Percentiles rank a stretch among this genome's conserved stretches.
Evolutionary conservation across 2,797 vertebrate species (phyloP).

Genomic region (Coreius guichenoti): DNA sequence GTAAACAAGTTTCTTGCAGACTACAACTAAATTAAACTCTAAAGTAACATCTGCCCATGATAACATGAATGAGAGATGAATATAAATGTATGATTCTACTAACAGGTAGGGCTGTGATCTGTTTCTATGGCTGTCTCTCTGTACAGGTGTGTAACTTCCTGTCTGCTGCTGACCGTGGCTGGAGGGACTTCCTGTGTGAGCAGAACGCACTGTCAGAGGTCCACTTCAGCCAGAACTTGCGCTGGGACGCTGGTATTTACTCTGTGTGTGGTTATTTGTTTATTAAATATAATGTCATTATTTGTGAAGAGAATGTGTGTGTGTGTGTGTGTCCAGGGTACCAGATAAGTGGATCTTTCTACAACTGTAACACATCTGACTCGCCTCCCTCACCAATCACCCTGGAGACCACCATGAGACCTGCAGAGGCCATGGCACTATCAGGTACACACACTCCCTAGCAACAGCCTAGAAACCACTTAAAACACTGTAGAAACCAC

Average conservation of each 20-base stretch:
- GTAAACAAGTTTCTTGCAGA: not conserved
- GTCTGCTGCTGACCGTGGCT: constrained; percentile 63
- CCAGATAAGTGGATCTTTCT: constrained; percentile 93
- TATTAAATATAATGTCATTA: not conserved
- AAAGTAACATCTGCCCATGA: not conserved
- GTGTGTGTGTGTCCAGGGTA: constrained; percentile 78
- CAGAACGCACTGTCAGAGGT: constrained; percentile 85
- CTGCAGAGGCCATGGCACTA: constrained; percentile 90
- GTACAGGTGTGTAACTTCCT: constrained; percentile 47
- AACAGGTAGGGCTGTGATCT: not conserved
- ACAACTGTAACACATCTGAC: constrained; percentile 89
- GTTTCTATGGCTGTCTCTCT: not conserved
- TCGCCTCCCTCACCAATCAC: constrained; percentile 85
- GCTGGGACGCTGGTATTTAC: constrained; percentile 86
- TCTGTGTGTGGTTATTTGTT: not conserved
- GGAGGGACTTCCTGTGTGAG: constrained; percentile 91
- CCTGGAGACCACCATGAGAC: constrained; percentile 89
- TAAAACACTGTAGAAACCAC: not conserved
- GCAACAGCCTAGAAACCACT: not conserved
- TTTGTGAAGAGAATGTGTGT: not conserved
- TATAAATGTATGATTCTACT: not conserved
- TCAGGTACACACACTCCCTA: constrained; percentile 55
- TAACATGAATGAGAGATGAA: not conserved
- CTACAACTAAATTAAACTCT: not conserved
- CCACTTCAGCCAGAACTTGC: constrained; percentile 79